A percentile compares a stretch with the other conserved stretches of the same genome.
Conservation (phyloP, 2,797 vertebrate genomes). For the Brachyrhaphis roseni region DNA sequence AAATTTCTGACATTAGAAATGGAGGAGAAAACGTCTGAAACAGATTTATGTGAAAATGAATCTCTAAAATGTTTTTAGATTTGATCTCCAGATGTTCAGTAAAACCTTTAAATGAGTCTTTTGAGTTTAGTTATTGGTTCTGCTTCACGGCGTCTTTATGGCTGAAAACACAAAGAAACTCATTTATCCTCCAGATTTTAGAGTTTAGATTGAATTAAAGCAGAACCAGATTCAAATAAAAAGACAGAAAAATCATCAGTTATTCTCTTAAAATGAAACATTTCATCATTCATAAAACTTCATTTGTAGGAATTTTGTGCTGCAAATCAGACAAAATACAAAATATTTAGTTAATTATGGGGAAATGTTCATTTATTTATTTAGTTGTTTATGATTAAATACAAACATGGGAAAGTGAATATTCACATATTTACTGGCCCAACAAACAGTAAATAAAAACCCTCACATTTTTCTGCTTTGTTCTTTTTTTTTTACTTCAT, state of each 20-base stretch:
- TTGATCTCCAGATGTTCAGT: too few species aligned
- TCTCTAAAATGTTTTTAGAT: not conserved
- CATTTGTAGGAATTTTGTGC: not conserved
- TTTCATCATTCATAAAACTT: not conserved
- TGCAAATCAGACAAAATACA: not conserved
- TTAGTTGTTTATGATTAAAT: not conserved
- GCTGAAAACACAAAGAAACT: not conserved
- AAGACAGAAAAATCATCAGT: not conserved
- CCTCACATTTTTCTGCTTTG: not conserved
- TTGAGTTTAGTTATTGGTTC: not conserved
- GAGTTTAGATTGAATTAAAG: not conserved
- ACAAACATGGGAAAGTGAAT: not conserved
- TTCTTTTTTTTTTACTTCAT: not conserved
- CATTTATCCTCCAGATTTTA: not conserved
- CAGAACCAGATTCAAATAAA: not conserved
- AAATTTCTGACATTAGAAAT: not conserved
- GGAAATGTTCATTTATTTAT: not conserved
- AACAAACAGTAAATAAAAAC: not conserved
- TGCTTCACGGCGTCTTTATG: not conserved
- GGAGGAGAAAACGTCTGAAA: not conserved
- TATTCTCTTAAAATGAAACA: not conserved
- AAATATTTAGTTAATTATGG: not conserved
- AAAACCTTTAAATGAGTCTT: not conserved
- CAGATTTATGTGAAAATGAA: not conserved
- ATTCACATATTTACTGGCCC: not conserved